A percentile compares a stretch with the other conserved stretches of the same genome.
Evolutionary conservation across 1,140 invertebrate genomes (phyloP).

Genomic region (Phocides pigmalion): DNA sequence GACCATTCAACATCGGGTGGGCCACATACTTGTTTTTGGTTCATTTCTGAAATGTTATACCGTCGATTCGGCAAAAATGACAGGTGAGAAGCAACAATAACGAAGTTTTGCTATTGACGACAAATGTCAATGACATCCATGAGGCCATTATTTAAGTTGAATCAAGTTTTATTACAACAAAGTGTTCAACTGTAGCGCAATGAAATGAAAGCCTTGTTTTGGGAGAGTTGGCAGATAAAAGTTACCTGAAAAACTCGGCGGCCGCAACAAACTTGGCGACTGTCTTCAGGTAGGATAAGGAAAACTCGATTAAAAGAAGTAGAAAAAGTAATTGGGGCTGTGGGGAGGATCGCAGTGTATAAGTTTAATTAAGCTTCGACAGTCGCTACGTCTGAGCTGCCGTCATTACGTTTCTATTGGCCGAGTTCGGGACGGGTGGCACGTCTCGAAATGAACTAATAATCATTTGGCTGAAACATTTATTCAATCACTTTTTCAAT

Average conservation of each 20-base stretch:
- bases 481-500: slow-evolving; percentile 23
- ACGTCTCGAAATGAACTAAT: slow-evolving; percentile 33
- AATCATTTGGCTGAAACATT: slow-evolving; percentile 21
- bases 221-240: slow-evolving; percentile 60
- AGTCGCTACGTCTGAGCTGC: slow-evolving; percentile 26
- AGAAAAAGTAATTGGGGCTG: slow-evolving; percentile 62
- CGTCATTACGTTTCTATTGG: slow-evolving; percentile 35
- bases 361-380: slow-evolving; percentile 55
- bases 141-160: slow-evolving; percentile 59
- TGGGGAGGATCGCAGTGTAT: slow-evolving; percentile 41
- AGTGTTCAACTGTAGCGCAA: slow-evolving; percentile 36
- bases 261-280: slow-evolving; percentile 63
- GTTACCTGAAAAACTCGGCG: slow-evolving; percentile 62
- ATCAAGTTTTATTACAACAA: slow-evolving; percentile 49
- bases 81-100: slow-evolving; percentile 2
- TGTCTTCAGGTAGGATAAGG: slow-evolving; percentile 66
- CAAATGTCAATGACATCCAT: slow-evolving; percentile 40
- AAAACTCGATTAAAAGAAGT: slow-evolving; percentile 67
- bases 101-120: slow-evolving; percentile 14
- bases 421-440: slow-evolving; percentile 27
- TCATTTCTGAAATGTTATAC: no score
- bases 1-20: no score
- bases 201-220: slow-evolving; percentile 68
- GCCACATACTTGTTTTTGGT: no score
- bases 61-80: no score